Evolutionary conservation across 2,113 vertebrate genomes (phyloP), one percentile per base, ranked within the genome.

Genomic region (Corythaixoides concolor): DNA sequence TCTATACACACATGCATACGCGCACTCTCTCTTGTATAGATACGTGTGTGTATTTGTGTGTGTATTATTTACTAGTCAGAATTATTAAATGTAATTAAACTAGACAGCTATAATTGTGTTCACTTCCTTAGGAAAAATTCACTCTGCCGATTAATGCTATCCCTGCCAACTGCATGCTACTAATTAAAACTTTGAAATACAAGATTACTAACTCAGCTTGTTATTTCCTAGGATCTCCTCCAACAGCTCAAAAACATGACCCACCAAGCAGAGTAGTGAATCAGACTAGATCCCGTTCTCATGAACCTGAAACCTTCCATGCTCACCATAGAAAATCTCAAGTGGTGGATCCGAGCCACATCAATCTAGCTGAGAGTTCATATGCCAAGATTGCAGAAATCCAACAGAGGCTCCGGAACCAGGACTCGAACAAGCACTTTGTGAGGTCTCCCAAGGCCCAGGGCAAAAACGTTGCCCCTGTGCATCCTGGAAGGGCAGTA

Each of bases 241-340:
- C 98, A 47, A 94, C 93, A 95, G 97, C 95, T 95, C 98, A 98
- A 68, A 99, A 99, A 97, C 98, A 98, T 32, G 99, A 99, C 85
- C 98, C 98, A 85, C 98, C 98, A 92, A 91, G 97, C 72, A 98
- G 98, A 43, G 96, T 97, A 63, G 98, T 98, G 90, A 99, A 99
- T 97, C 99, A 99, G 94, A 97, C 98, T 33, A 98, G 99, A 64
- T 99, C 99, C 63, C 99, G 99, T 96, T 99, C 99, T 83, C 99
- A 99, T 2, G 99, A 99, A 96, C 99, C 99, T 6, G 99, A 99
- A 97, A 98, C 98, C 41, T 97, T 98, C 92, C 98, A 99, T 28
- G 56, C 97, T 79, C 98, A 99, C 95, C 99, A 99, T 88, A 98
- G 99, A 58, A 99, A 99, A 93, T 97, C 99, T 41, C 99, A 98